Percentiles rank a stretch among this genome's conserved stretches.
These are phyloP conservation scores for Opisthocomus hoazin DNA, from an alignment of 2,113 vertebrate genomes.

Conservation along the genomic window DNA sequence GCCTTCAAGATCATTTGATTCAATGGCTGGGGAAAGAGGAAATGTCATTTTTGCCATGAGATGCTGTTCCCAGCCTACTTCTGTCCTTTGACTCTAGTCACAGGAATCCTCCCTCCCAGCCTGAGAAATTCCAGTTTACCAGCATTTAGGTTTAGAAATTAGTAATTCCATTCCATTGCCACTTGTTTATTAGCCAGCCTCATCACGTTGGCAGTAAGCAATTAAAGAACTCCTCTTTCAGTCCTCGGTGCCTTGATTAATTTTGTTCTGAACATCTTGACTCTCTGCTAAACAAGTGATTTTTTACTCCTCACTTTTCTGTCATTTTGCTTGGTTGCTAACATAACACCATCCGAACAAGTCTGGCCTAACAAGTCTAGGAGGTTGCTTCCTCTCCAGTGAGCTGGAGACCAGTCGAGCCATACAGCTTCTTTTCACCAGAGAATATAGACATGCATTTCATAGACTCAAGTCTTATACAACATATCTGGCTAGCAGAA, in stretches of 20 bases:
- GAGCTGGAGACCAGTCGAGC: not conserved
- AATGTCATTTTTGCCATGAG: not conserved
- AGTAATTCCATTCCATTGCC: not conserved
- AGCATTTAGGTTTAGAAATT: not conserved
- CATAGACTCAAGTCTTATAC: not conserved
- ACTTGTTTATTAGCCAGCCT: not conserved
- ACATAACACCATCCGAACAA: not conserved
- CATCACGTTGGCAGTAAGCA: rapidly evolving
- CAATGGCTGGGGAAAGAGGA: not conserved
- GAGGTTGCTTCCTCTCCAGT: not conserved
- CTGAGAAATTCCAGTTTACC: not conserved
- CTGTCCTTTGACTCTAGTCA: not conserved
- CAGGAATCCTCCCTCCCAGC: not conserved
- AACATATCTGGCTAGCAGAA: not conserved
- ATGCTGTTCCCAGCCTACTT: not conserved
- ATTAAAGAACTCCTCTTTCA: not conserved
- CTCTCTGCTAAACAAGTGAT: not conserved
- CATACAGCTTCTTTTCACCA: not conserved
- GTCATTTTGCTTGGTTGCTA: not conserved
- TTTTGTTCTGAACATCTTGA: not conserved
- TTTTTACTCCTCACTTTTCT: not conserved
- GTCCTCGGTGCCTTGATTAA: not conserved
- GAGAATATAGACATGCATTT: not conserved
- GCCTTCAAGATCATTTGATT: not conserved
- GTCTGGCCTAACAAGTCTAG: not conserved